phyloP scores from a whole-genome alignment of 2,113 vertebrate genomes.

The Bufo bufo region DNA sequence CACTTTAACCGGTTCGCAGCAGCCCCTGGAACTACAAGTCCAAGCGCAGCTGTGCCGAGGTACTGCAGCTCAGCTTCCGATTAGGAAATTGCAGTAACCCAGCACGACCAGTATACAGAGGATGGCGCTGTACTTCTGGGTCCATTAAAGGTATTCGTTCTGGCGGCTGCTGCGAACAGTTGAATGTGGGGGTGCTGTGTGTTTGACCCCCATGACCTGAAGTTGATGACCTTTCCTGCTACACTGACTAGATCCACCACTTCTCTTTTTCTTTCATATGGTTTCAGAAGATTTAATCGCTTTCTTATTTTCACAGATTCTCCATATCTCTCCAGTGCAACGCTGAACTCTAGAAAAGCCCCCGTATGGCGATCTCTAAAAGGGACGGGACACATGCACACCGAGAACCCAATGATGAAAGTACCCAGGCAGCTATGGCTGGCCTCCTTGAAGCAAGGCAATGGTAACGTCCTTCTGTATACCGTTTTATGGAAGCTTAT shows the following conservation, averaged over 20 bases:
- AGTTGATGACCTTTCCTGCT: no score
- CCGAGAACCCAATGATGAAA: constrained; percentile 65
- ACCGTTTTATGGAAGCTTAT: neutral
- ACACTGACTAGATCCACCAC: neutral
- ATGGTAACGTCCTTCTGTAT: constrained; percentile 44
- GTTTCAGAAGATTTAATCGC: neutral
- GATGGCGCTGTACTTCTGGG: no score
- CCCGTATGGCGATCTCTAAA: constrained; percentile 75
- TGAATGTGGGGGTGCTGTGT: no score
- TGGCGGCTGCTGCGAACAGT: no score
- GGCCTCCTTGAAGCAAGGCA: constrained; percentile 80
- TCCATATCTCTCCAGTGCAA: constrained; percentile 81
- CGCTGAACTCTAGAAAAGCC: constrained; percentile 73
- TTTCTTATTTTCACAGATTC: constrained; percentile 74
- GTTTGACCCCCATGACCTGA: no score
- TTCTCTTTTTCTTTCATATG: neutral
- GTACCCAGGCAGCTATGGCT: constrained; percentile 74
- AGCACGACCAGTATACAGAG: no score
- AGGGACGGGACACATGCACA: constrained; percentile 63
- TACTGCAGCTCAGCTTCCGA: no score
- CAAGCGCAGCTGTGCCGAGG: no score
- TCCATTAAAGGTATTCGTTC: no score
- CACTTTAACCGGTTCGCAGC: no score
- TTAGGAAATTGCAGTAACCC: no score
- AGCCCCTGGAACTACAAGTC: no score